phyloP scores from a whole-genome alignment of 2,888 invertebrate genomes.

The Salticus scenicus region DNA sequence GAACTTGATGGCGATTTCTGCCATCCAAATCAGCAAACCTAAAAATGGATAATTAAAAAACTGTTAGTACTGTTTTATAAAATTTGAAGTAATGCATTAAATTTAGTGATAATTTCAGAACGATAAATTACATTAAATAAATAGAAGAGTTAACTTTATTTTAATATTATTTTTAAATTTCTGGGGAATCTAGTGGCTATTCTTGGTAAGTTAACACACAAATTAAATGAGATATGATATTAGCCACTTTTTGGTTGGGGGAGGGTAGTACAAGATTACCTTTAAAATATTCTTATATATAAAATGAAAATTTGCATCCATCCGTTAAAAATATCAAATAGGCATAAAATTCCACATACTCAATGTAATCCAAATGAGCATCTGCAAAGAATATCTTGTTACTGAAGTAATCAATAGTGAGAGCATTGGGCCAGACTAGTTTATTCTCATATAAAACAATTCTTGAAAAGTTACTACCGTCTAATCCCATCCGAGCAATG shows the following conservation, averaged over 20 bases:
- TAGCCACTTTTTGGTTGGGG: no score
- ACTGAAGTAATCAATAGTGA: slow-evolving; percentile 96
- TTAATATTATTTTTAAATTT: no score
- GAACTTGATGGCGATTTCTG: slow-evolving; percentile 86
- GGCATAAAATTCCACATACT: slow-evolving; percentile 77
- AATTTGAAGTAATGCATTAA: background rate
- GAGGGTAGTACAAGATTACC: no score
- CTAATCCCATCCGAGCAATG: slow-evolving; percentile 97
- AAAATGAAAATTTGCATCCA: no score
- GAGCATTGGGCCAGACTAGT: slow-evolving; percentile 98
- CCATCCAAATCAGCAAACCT: slow-evolving; percentile 93
- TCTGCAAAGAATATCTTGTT: slow-evolving; percentile 98
- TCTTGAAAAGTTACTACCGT: slow-evolving; percentile 91
- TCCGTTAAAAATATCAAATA: no score
- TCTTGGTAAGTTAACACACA: no score
- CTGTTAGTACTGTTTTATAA: no score
- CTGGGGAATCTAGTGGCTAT: no score
- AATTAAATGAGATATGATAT: no score
- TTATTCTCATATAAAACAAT: slow-evolving; percentile 94
- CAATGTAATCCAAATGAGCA: slow-evolving; percentile 98
- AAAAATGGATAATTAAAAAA: slow-evolving; percentile 16
- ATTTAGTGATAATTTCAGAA: background rate
- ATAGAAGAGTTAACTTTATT: no score
- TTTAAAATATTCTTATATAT: no score
- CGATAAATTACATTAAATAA: no score